Conservation (phyloP, 2,888 invertebrate species). For the Morinoia aosen region DNA sequence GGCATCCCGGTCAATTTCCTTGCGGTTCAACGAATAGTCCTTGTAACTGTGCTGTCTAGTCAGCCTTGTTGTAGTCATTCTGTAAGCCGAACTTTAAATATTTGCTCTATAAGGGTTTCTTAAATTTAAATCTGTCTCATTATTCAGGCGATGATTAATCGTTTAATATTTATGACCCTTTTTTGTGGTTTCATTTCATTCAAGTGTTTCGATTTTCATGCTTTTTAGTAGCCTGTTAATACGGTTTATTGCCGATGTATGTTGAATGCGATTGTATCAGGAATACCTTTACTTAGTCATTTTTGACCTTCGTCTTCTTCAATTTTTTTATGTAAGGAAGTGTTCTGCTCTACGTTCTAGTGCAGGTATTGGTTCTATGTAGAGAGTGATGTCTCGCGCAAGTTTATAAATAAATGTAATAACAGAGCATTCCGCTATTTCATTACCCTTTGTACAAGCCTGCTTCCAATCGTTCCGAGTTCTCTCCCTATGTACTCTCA, state of each 20-base stretch:
- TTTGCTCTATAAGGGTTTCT: not conserved
- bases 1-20: not conserved
- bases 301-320: not conserved
- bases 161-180: not conserved
- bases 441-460: not conserved
- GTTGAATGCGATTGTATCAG: not conserved
- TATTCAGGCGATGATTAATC: not conserved
- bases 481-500: not conserved
- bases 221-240: not conserved
- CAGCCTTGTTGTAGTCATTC: not conserved
- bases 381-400: not conserved
- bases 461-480: not conserved
- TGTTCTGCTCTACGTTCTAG: not conserved
- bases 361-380: not conserved
- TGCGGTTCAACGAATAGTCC: not conserved
- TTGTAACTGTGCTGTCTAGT: not conserved
- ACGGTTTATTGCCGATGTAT: not conserved
- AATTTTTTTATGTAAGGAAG: not conserved
- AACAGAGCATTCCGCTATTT: not conserved
- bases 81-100: not conserved
- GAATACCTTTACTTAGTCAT: not conserved
- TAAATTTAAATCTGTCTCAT: not conserved
- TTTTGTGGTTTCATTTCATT: not conserved
- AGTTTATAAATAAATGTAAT: not conserved
- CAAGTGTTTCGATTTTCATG: not conserved